phyloP scores from a whole-genome alignment of 2,113 vertebrate genomes.

The Elephas maximus region DNA sequence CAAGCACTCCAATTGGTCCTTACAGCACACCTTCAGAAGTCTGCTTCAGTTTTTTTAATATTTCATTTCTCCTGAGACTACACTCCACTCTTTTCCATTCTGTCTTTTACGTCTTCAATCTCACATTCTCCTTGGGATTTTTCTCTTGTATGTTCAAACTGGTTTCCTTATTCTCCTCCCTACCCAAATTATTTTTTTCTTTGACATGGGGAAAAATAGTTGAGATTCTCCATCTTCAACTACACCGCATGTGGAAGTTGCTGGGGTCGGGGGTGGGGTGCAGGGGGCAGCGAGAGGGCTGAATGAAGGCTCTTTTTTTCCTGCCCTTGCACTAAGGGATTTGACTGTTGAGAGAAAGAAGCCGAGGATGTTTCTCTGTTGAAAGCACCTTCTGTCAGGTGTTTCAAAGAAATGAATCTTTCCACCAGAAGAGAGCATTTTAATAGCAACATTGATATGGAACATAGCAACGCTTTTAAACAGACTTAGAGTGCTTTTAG shows the following conservation, averaged over 20 bases:
- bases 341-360: background rate
- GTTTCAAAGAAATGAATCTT: background rate
- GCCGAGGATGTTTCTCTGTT: accelerated
- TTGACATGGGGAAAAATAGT: background rate
- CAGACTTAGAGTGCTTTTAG: conserved; percentile 16
- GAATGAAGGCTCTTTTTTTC: background rate
- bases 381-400: background rate
- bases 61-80: background rate
- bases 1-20: background rate
- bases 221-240: background rate
- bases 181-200: background rate
- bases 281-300: background rate
- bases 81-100: background rate
- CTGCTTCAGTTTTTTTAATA: background rate
- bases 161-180: background rate
- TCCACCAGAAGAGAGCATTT: conserved; percentile 22
- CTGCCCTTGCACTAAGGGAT: background rate
- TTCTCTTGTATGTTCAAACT: background rate
- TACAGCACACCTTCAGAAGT: background rate
- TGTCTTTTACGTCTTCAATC: background rate
- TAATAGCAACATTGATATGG: conserved; percentile 62
- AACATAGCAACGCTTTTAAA: conserved; percentile 59
- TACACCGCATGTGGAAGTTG: background rate
- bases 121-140: background rate
- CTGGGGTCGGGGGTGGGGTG: too few relatives aligned